Base-by-base conservation (phyloP, 1,140 invertebrate genomes). In the Macrotrachela quadricornifera region DNA sequence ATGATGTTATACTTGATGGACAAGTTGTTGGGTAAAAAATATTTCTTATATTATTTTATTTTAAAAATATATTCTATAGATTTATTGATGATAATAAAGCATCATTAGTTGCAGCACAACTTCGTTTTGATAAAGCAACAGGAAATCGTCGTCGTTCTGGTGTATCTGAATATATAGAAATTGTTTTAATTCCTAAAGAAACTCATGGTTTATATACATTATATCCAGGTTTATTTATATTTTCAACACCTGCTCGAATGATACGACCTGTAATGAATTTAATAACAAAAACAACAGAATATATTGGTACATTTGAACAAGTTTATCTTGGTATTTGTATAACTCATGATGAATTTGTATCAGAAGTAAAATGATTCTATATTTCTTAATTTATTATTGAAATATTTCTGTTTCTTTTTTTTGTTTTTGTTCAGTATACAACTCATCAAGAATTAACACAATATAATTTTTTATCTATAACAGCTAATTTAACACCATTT, bases 301-400 rank as follows among this genome's bases (percentile, higher is more conserved):
- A 81, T 40, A 81, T 99, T 58, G 91, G 94, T 15, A 87, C 87
- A 0, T 82, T 97, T 70, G 92, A 97, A 66, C 92, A 97, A 71
- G 75, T 90, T 50, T 91, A 88, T 63, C 67, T 95, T 63, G 43
- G 52, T 30, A 54, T 59, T 39, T 37, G 45, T 47, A 40, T 44
- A n/a, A 52, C n/a, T 11, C 41, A 55, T 13, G 39, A 51, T 38
- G 39, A 52, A n/a, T 48, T 56, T 45, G 43, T 55, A 1, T 1
- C 49, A 40, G 39, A 36, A 13, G 53, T 54, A 49, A 49, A 36
- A 17, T 43, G n/a, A n/a, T n/a, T n/a, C n/a, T 44, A 21, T n/a
- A 13, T 30, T 21, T 17, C 36, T 15, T 36, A 18, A 46, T 46
- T 38, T 17, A 46, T 46, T 8, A 21, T n/a, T n/a, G n/a, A n/a